Evolutionary conservation across 2,797 vertebrate genomes (phyloP), one percentile per base, ranked within the genome.

Genomic region (Pseudochirops cupreus): DNA sequence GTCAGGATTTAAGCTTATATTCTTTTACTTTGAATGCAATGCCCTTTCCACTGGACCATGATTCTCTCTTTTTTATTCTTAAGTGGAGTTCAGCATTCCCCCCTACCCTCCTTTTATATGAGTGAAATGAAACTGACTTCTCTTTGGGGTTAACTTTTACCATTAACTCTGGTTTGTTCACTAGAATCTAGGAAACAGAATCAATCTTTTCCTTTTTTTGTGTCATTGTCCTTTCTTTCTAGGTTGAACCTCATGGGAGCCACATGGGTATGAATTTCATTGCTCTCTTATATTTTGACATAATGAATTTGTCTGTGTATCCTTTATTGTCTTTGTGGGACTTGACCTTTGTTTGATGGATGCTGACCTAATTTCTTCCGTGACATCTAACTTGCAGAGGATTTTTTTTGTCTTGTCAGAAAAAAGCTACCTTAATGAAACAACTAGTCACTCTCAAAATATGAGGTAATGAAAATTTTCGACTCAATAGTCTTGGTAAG

Each of bases 321-420:
- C 26, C 21, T 39, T 18, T 93, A 12, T 90, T 87, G 4, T 92
- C 0, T 96, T 97, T 97, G 94, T 92, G 50, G 58, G 67, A 9
- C 96, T 98, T 95, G 90, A 92, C 92, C 95, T 93, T 54, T 94
- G n/a, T 94, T 97, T 97, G 95, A 97, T 93, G 92, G 82, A 97
- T 97, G 98, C 96, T 96, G 96, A 97, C 53, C 90, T 95, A 95
- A 97, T 98, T 98, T 98, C 91, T 95, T 97, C 59, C 92, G 93
- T 97, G 95, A 97, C 16, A 96, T 50, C 82, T 96, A 96, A 96
- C 67, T 92, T 97, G 39, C 59, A 96, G 95, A 97, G 97, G 50
- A 82, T 95, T 91, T 95, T 82, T 82, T 98, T 96, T 62, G 54
- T 96, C 97, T 94, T 95, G 24, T 95, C 92, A 28, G 89, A 95